These are phyloP conservation scores for Beroe forskalii DNA, from an alignment of 37 sponge, comb jelly and placozoan genomes.

Conservation along the genomic window DNA sequence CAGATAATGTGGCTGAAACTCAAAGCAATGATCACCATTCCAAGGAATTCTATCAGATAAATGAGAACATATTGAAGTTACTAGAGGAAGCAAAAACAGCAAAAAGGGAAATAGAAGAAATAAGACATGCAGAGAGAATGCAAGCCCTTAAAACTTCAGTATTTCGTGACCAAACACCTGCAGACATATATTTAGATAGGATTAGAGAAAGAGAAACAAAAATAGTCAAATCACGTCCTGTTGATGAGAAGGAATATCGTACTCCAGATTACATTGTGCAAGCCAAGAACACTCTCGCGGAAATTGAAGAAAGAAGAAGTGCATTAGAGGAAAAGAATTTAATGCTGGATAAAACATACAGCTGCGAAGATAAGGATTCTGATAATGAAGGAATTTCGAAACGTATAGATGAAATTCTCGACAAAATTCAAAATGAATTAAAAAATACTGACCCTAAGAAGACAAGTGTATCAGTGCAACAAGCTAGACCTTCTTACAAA, in stretches of 20 bases:
- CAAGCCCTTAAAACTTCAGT: neutral
- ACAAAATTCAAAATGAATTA: conserved; percentile 37
- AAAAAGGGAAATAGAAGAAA: conserved; percentile 17
- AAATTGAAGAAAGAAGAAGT: neutral
- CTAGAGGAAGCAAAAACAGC: neutral
- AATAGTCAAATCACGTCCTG: neutral
- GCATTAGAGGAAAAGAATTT: neutral
- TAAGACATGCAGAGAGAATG: conserved; percentile 42
- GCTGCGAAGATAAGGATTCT: neutral
- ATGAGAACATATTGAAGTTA: neutral
- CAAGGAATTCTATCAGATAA: neutral
- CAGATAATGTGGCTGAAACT: neutral
- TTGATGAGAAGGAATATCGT: neutral
- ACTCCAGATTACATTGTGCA: conserved; percentile 38
- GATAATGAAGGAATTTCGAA: neutral
- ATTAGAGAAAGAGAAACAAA: neutral
- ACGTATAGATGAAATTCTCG: neutral
- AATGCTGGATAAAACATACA: conserved; percentile 5
- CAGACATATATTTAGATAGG: conserved; percentile 10
- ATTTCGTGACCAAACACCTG: neutral
- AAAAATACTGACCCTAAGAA: neutral
- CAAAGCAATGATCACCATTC: neutral
- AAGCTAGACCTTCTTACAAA: neutral
- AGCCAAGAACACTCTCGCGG: neutral
- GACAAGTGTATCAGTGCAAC: neutral